Percentiles rank a stretch among this genome's conserved stretches.
Conservation (phyloP, 1,140 invertebrate genomes). For the Sarcophaga bullata region DNA sequence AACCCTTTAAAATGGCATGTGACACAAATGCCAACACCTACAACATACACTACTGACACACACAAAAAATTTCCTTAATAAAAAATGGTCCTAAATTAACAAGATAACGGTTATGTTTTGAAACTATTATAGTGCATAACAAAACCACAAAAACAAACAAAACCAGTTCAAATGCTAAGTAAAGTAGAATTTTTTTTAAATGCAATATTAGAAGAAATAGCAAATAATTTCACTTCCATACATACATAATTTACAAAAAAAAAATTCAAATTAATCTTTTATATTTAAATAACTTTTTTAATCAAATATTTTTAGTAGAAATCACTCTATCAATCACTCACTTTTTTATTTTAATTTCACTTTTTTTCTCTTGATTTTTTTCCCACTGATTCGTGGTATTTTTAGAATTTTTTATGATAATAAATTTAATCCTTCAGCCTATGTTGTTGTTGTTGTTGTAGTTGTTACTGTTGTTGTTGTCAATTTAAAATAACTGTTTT, state of each 20-base stretch:
- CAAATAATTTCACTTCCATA: neutral
- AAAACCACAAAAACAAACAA: neutral
- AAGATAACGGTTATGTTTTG: neutral
- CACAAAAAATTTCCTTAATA: neutral
- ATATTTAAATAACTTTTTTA: neutral
- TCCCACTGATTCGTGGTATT: neutral
- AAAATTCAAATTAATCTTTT: neutral
- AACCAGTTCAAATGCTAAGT: conserved; percentile 4
- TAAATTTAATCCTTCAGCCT: neutral
- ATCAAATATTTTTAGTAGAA: neutral
- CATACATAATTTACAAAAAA: neutral
- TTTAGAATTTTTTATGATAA: neutral
- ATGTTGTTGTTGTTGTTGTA: neutral
- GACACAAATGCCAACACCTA: neutral
- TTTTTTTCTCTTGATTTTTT: neutral
- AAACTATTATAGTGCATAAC: no score
- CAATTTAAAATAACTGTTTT: neutral
- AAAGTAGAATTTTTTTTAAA: neutral
- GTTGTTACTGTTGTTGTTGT: neutral
- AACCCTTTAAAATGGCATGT: no score
- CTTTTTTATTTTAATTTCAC: neutral
- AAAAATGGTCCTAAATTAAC: conserved; percentile 10
- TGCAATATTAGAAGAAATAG: no score
- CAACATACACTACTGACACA: neutral
- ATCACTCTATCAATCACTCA: neutral